These are phyloP conservation scores for Papilio polytes DNA, from an alignment of 1,140 invertebrate species.

Conservation along the genomic window DNA sequence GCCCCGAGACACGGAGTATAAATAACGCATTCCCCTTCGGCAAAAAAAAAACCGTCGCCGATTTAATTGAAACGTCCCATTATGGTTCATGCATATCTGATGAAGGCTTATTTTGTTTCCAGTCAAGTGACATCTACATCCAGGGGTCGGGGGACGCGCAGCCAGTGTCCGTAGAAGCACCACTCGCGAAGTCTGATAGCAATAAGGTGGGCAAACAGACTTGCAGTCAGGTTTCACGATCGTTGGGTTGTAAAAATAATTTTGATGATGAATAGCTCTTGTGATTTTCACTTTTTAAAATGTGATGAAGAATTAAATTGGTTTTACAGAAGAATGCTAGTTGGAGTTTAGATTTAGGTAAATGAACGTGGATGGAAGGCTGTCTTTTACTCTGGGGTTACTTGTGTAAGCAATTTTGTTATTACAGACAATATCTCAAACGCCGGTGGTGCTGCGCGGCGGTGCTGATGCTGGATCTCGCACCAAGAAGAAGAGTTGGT, in stretches of 20 bases:
- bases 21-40: no score
- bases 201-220: constrained; percentile 41
- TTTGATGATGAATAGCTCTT: no score
- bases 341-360: no score
- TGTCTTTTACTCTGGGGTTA: background rate
- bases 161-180: constrained; percentile 42
- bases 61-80: no score
- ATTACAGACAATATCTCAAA: constrained; percentile 44
- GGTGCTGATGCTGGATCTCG: constrained; percentile 51
- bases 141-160: constrained; percentile 30
- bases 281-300: no score
- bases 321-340: no score
- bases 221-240: background rate
- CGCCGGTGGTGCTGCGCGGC: constrained; percentile 40
- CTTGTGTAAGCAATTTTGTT: background rate
- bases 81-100: no score
- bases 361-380: no score
- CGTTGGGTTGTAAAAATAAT: no score
- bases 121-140: constrained; percentile 38
- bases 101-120: background rate
- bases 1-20: no score
- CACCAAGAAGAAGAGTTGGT: constrained; percentile 93
- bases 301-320: no score
- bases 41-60: no score
- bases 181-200: constrained; percentile 47